phyloP scores from a whole-genome alignment of 2,113 vertebrate species.

The Dicaeum eximium region DNA sequence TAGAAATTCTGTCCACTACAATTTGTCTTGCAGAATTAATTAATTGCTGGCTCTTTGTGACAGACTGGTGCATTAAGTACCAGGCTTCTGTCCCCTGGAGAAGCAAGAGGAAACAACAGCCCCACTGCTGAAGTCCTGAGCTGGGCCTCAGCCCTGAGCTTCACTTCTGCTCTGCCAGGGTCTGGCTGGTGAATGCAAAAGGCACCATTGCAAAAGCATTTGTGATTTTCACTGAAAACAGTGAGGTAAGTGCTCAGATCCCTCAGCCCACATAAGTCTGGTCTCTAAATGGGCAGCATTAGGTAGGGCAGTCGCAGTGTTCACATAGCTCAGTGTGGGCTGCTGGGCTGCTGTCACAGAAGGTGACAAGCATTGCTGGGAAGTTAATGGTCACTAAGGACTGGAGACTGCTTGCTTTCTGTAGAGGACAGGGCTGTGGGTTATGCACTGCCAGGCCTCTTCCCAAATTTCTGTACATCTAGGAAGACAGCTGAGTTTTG shows the following conservation, averaged over 20 bases:
- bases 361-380: neutral
- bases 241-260: neutral
- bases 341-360: neutral
- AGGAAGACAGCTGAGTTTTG: neutral
- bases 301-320: neutral
- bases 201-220: neutral
- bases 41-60: neutral
- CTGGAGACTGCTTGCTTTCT: fast-evolving
- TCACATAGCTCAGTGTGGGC: fast-evolving
- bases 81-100: neutral
- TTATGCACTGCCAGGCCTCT: neutral
- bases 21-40: conserved; percentile 34
- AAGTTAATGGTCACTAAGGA: neutral
- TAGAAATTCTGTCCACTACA: neutral
- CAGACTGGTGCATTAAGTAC: neutral
- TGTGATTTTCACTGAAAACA: neutral
- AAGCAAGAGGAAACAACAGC: neutral
- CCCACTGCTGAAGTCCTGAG: neutral
- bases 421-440: neutral
- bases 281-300: neutral
- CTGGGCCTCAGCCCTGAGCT: neutral
- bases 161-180: neutral
- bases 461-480: neutral
- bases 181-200: neutral
- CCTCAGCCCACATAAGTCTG: neutral